phyloP scores from a whole-genome alignment of 2,797 vertebrate species.

The Muscicapa comitata region DNA sequence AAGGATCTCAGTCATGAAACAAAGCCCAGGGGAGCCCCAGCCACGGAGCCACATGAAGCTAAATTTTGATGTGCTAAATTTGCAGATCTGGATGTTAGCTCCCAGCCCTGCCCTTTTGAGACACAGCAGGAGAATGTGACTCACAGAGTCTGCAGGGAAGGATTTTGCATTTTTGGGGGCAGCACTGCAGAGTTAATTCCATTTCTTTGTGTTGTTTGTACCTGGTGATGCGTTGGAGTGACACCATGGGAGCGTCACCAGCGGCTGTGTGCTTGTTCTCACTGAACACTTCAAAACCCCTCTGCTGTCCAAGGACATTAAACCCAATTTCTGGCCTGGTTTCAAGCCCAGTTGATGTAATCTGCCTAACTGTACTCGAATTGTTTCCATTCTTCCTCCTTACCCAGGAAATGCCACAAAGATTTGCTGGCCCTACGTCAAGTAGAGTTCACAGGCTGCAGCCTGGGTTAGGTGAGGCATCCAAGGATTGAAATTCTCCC shows the following conservation, averaged over 20 bases:
- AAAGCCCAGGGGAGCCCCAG: neutral
- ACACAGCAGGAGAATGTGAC: neutral
- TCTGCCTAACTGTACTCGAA: neutral
- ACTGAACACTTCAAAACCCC: neutral
- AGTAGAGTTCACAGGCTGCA: neutral
- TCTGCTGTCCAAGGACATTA: neutral
- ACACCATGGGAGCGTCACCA: accelerated
- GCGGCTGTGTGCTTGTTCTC: neutral
- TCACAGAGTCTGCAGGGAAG: neutral
- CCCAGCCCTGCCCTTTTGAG: neutral
- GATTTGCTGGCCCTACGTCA: neutral
- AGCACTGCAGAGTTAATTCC: neutral
- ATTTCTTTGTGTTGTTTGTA: neutral
- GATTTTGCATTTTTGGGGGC: neutral
- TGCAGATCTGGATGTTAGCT: accelerated
- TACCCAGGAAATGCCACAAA: neutral
- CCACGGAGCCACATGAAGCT: accelerated
- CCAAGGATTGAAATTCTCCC: neutral
- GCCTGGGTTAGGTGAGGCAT: neutral
- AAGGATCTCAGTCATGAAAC: neutral
- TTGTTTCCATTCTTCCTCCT: neutral
- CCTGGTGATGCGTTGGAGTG: accelerated
- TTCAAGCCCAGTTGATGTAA: neutral
- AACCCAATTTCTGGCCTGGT: neutral
- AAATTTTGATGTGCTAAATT: too few relatives aligned